Percentiles rank a stretch among this genome's conserved stretches.
phyloP scores from a whole-genome alignment of 1,140 invertebrate species.

The Telenomus remus region DNA sequence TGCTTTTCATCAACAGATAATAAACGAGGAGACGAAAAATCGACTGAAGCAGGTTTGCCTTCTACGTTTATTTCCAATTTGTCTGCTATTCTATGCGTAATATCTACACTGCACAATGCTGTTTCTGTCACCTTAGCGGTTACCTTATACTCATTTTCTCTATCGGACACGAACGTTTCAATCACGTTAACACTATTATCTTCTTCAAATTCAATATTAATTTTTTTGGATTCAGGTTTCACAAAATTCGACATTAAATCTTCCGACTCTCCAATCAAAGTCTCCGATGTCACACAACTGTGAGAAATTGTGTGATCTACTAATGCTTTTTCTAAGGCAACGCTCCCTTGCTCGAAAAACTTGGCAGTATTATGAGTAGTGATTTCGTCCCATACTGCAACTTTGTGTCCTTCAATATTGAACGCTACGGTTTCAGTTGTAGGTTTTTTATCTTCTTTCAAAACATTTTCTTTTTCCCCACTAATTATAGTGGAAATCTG shows the following conservation, averaged over 20 bases:
- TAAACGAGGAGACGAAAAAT: slow-evolving; percentile 61
- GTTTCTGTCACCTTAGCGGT: slow-evolving; percentile 61
- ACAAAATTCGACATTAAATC: slow-evolving; percentile 65
- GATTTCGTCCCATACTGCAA: slow-evolving; percentile 71
- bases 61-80: slow-evolving; percentile 70
- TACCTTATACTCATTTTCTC: slow-evolving; percentile 70
- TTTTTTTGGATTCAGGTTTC: slow-evolving; percentile 70
- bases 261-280: slow-evolving; percentile 66
- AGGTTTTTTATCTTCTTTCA: slow-evolving; percentile 64
- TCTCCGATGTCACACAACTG: slow-evolving; percentile 72
- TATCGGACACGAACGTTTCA: slow-evolving; percentile 72
- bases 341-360: slow-evolving; percentile 61
- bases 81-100: slow-evolving; percentile 72
- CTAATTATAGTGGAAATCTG: slow-evolving; percentile 74
- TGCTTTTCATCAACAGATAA: slow-evolving; percentile 70
- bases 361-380: slow-evolving; percentile 65
- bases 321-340: slow-evolving; percentile 63
- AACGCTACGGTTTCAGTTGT: slow-evolving; percentile 69
- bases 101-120: slow-evolving; percentile 66
- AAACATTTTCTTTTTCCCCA: slow-evolving; percentile 74
- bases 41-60: slow-evolving; percentile 54
- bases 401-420: slow-evolving; percentile 68
- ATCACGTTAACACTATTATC: slow-evolving; percentile 69
- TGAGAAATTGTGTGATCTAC: slow-evolving; percentile 71
- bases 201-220: slow-evolving; percentile 71